Conservation (phyloP, 2,113 vertebrate genomes). For the Regulus satrapa region DNA sequence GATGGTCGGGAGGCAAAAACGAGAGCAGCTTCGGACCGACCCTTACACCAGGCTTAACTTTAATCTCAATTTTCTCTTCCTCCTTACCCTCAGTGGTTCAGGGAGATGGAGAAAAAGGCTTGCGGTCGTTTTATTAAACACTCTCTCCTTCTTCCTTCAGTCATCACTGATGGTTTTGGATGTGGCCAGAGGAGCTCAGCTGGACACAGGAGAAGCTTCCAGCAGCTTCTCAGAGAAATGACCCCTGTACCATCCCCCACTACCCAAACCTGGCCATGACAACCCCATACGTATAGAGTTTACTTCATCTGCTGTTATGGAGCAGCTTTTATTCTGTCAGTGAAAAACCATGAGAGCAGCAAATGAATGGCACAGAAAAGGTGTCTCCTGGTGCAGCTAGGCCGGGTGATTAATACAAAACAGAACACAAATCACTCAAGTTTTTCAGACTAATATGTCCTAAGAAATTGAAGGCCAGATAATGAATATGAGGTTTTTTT, state of each 20-base stretch:
- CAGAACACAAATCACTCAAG: neutral
- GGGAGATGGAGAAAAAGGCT: accelerated
- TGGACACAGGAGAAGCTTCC: neutral
- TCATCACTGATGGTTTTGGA: accelerated
- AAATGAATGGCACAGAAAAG: neutral
- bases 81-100: neutral
- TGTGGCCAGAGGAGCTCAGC: neutral
- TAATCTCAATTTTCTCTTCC: neutral
- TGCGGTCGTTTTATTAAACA: neutral
- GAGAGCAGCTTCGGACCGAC: no score
- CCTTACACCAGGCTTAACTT: neutral
- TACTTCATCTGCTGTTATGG: neutral
- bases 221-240: neutral
- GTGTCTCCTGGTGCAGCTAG: neutral
- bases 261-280: neutral
- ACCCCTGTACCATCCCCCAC: neutral
- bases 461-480: neutral
- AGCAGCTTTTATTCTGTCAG: slow-evolving; percentile 33
- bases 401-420: neutral
- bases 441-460: neutral
- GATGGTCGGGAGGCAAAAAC: no score
- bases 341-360: neutral
- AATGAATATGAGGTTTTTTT: neutral
- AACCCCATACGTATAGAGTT: neutral
- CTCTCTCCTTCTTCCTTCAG: neutral